Conservation (phyloP, 2,113 vertebrate genomes). For the Zosterops borbonicus region DNA sequence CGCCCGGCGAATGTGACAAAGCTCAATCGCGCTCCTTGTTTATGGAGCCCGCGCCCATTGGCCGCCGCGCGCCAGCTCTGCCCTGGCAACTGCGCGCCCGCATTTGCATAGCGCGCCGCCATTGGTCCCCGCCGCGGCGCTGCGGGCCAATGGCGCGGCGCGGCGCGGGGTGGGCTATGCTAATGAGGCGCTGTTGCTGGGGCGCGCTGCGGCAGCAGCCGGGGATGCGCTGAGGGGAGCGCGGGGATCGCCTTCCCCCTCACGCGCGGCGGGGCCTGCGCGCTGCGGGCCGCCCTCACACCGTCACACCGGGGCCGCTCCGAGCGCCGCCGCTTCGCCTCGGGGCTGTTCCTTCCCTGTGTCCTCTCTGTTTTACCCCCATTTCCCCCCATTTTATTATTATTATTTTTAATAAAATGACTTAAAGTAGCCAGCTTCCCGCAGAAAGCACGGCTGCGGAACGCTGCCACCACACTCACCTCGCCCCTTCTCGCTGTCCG, state of each 20-base stretch:
- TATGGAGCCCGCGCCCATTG: slow-evolving; percentile 98
- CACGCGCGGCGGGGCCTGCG: not conserved
- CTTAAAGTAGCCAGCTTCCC: not conserved
- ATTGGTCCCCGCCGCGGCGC: slow-evolving; percentile 84
- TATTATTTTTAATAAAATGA: not conserved
- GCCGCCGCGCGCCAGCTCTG: slow-evolving; percentile 90
- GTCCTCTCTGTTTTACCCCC: fast-evolving
- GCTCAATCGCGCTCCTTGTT: slow-evolving; percentile 97
- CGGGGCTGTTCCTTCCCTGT: fast-evolving
- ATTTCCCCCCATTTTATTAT: no score
- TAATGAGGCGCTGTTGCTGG: slow-evolving; percentile 99
- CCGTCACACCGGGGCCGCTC: not conserved
- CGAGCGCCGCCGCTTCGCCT: not conserved
- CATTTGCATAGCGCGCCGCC: slow-evolving; percentile 91
- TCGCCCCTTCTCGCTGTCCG: not conserved
- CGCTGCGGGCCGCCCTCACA: not conserved
- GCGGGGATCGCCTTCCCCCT: not conserved
- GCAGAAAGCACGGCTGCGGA: not conserved
- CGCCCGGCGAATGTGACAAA: slow-evolving; percentile 94
- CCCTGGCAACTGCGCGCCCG: slow-evolving; percentile 96
- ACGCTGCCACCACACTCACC: not conserved
- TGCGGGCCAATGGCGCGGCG: slow-evolving; percentile 88
- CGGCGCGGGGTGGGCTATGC: slow-evolving; percentile 95
- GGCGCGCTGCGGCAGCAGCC: slow-evolving; percentile 31
- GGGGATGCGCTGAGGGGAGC: not conserved